Evolutionary conservation across 1,140 invertebrate species (phyloP), one percentile per base, ranked within the genome.

Genomic region (Pachypeltis micranthus): DNA sequence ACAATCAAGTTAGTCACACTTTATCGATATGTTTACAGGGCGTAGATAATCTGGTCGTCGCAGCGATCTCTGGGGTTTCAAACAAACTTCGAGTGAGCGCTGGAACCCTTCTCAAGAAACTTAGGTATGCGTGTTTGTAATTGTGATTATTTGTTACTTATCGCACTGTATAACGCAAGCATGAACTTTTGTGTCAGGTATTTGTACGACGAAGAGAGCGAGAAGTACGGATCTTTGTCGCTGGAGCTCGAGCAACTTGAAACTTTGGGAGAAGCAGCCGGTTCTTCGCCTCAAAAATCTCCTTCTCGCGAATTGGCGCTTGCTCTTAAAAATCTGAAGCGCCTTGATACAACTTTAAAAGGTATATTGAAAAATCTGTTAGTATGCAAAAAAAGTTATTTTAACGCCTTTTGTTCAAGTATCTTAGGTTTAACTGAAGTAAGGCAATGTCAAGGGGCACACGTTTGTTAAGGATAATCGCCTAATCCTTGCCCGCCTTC

Each of bases 281-380:
- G 66, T 63, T 59, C 64, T 62, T 69, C 71, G 39, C 68, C 74
- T 27, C 71, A 68, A 24, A 71, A 67, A 66, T 73, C 66, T 67
- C 71, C 68, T 2, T 77, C 76, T 12, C 72, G 77, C 66, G 81
- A 83, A 68, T 69, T 83, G 58, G 79, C 81, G 21, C 77, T 76
- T 24, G 81, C 80, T 54, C 70, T 83, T 21, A 79, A 79, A 65
- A 81, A 83, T 71, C 71, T 83, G 27, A 79, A 81, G 66, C 78
- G 79, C 68, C 72, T 82, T 39, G 80, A 83, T 69, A 78, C 80
- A 66, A 78, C 78, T 65, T 71, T 82, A 47, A 76, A 79, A 72
- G 76, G 81, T 82, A 74, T n/a, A n/a, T n/a, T 25, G 10, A 23
- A n/a, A 59, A 27, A 28, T 31, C 2, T 29, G 19, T n/a, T 27